A percentile compares a stretch with the other conserved stretches of the same genome.
These are phyloP conservation scores for Uropetala carovei DNA, from an alignment of 2,888 invertebrate species.

Conservation along the genomic window DNA sequence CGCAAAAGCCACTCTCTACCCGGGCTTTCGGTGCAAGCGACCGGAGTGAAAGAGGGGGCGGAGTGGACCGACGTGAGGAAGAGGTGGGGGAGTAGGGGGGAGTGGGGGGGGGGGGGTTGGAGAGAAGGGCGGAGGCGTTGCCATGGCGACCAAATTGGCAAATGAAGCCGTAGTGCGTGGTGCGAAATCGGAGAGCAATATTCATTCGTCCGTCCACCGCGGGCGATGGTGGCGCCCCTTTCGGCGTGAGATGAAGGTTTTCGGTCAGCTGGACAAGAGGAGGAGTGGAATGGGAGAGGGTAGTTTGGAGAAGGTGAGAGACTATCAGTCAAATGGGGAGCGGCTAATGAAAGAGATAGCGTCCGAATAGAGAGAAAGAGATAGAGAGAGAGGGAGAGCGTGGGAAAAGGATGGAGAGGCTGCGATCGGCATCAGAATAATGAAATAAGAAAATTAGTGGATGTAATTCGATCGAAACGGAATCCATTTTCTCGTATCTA, in stretches of 20 bases:
- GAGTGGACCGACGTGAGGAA: too few relatives aligned
- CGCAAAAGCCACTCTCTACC: constrained; percentile 26
- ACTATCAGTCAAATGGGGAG: constrained; percentile 23
- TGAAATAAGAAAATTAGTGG: too few relatives aligned
- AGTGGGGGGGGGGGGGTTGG: too few relatives aligned
- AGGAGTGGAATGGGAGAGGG: neutral
- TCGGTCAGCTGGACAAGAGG: neutral
- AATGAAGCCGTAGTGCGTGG: constrained; percentile 42
- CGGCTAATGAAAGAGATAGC: constrained; percentile 44
- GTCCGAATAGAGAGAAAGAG: neutral
- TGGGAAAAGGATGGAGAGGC: neutral
- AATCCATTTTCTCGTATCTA: too few relatives aligned
- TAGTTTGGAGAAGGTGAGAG: neutral
- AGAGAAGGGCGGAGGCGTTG: constrained; percentile 9
- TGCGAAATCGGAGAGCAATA: constrained; percentile 8
- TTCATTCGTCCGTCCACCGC: constrained; percentile 29
- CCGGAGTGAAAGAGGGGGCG: neutral
- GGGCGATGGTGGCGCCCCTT: constrained; percentile 33
- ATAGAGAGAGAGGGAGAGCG: neutral
- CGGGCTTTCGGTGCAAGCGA: neutral
- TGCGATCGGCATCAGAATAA: too few relatives aligned
- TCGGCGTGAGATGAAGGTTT: neutral
- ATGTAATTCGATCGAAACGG: too few relatives aligned
- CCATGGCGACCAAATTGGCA: constrained; percentile 58
- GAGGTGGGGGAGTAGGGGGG: too few relatives aligned